Evolutionary conservation across 1,140 invertebrate genomes (phyloP), one percentile per base, ranked within the genome.

Genomic region (Muscidifurax raptorellus): DNA sequence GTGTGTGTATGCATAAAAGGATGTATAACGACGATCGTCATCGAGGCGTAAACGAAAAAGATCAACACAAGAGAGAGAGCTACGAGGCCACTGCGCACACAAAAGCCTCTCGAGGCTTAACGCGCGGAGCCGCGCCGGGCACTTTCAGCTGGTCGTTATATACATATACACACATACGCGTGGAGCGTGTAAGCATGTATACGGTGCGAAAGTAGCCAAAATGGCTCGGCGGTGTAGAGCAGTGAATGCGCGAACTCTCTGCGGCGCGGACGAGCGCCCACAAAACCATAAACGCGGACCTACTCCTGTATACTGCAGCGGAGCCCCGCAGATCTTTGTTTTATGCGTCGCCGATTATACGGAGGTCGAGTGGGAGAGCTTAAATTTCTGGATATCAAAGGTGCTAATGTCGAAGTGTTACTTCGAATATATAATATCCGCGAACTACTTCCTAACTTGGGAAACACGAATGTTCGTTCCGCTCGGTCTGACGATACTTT

Each of bases 241-340:
- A 59, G 18, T n/a, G 52, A 84, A 77, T 74, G 36, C 86, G 75
- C 82, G 76, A 71, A 82, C 87, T 86, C 87, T 84, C 82, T 88
- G 67, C 75, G 32, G 83, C 12, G 27, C 12, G 27, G 25, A 7
- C 28, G 79, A 80, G 72, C 75, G 67, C 1, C 88, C 87, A 87
- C 88, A 85, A 87, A 88, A 89, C 86, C 87, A 85, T 89, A 89
- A 89, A 89, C 88, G n/a, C n/a, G 89, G 85, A 86, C 87, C 88
- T 89, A 86, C 89, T n/a, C 72, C 85, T 87, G n/a, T n/a, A n/a
- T n/a, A n/a, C n/a, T n/a, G n/a, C n/a, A n/a, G n/a, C n/a, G n/a
- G n/a, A n/a, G n/a, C n/a, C n/a, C 86, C 89, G 89, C 52, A n/a
- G 88, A 89, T 89, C 88, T 87, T 86, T 84, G 80, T 85, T 84